Evolutionary conservation across 2,113 vertebrate species (phyloP), one percentile per base, ranked within the genome.

Genomic region (Athene noctua): DNA sequence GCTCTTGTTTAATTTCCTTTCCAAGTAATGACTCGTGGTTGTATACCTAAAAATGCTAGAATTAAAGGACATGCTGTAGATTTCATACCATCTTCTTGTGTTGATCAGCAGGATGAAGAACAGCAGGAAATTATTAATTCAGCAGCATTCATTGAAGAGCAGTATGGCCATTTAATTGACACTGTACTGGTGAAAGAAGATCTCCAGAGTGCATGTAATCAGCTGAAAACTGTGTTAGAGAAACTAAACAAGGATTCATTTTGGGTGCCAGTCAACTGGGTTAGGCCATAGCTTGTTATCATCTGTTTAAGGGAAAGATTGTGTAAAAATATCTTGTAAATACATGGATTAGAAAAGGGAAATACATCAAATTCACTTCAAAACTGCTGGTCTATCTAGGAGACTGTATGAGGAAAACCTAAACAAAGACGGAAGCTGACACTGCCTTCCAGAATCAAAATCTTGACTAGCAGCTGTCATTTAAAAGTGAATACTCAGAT

Each of bases 191-290:
- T 99, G 90, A 99, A 98, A 94, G 98, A 99, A 85, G 99, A 99
- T 40, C 97, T 98, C 16, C 98, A 97, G 95, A 98, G 98, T 36
- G 98, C 98, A 14, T 98, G 96, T 80, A 96, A 93, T 55, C 99
- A 99, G 95, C 98, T 99, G 74, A 98, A 97, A 96, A 95, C 42
- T 13, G 92, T 99, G 40, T 82, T 99, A 67, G 99, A 99, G 89
- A 98, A 97, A 88, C 96, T 99, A 58, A 98, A 97, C 92, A 98
- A 85, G 82, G 99, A 99, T 91, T 94, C 98, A 3, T 98, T 99
- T 91, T 99, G 99, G 99, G 99, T 99, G 71, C 99, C 99, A 51
- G 91, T 98, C 68, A 98, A 57, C 95, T 99, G 99, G 99, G 97
- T 99, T 63, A 98, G 98, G 92, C 98, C 97, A 93, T 99, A 97